A percentile compares a stretch with the other conserved stretches of the same genome.
Conservation (phyloP, 2,888 invertebrate species). For the Apodemia mormo region DNA sequence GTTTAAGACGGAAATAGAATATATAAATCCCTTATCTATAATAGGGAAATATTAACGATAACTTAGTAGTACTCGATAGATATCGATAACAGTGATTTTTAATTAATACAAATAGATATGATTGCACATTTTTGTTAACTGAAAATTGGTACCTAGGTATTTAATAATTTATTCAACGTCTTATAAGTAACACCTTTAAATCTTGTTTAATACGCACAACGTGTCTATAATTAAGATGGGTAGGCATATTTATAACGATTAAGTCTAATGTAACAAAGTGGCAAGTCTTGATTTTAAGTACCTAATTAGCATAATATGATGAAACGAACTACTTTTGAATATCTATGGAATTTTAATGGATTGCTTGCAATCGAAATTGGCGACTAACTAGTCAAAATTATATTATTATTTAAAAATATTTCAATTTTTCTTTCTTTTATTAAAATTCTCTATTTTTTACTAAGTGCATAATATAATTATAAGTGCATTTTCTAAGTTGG, state of each 20-base stretch:
- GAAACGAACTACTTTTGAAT: background rate
- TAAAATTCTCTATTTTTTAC: background rate
- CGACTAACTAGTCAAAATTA: slow-evolving; percentile 16
- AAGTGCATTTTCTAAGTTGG: background rate
- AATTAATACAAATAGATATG: background rate
- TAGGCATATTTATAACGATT: background rate
- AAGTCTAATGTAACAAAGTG: background rate
- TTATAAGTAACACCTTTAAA: background rate
- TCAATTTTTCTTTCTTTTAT: background rate
- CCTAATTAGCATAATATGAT: background rate
- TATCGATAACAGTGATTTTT: slow-evolving; percentile 9
- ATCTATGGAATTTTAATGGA: slow-evolving; percentile 10
- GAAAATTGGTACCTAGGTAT: background rate
- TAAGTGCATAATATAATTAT: background rate
- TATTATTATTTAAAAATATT: background rate
- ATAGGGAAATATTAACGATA: slow-evolving; percentile 1
- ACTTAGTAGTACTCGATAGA: background rate
- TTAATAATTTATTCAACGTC: background rate
- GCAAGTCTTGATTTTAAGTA: background rate
- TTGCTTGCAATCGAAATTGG: background rate
- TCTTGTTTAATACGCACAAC: background rate
- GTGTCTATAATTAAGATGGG: background rate
- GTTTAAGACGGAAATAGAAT: slow-evolving; percentile 2
- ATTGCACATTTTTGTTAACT: background rate
- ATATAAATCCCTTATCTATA: background rate